Evolutionary conservation across 2,888 invertebrate species (phyloP), one percentile per base, ranked within the genome.

Genomic region (Elmis aenea): DNA sequence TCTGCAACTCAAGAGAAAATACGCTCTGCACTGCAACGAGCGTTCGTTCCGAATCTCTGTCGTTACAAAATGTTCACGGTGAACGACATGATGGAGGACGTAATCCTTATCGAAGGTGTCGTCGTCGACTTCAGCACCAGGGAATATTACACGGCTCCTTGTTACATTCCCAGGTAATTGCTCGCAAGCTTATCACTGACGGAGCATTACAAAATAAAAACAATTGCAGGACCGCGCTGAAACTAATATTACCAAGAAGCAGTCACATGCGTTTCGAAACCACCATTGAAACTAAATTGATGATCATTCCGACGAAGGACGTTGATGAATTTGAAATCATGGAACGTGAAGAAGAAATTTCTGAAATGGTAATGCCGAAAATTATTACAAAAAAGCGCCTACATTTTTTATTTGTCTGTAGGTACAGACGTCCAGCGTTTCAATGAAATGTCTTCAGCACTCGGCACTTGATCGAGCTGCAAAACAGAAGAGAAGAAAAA

Each of bases 141-240:
- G 18, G 73, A 75, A 33, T 57, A 70, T n/a, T 77, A 73, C 46
- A 66, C 67, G 25, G 78, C 77, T 0, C 79, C 79, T 0, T 66
- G 70, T 29, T 75, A 76, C 39, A 71, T 79, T 48, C 77, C 77
- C 0, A 70, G 73, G 72, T 71, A n/a, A n/a, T n/a, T n/a, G n/a
- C n/a, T n/a, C n/a, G n/a, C n/a, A n/a, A 72, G 72, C 71, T n/a
- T n/a, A n/a, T n/a, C n/a, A n/a, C n/a, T n/a, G n/a, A n/a, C n/a
- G n/a, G n/a, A n/a, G n/a, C n/a, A n/a, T n/a, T n/a, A n/a, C n/a
- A n/a, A n/a, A 6, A 41, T n/a, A n/a, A n/a, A n/a, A n/a, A n/a
- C n/a, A n/a, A 6, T 44, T 33, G 1, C 14, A 46, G 46, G 20
- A 41, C 43, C 4, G 46, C 44, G 1, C 39, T 33, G 30, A 44